Base-by-base conservation (phyloP, 2,888 invertebrate species). In the Thymelicus acteon region DNA sequence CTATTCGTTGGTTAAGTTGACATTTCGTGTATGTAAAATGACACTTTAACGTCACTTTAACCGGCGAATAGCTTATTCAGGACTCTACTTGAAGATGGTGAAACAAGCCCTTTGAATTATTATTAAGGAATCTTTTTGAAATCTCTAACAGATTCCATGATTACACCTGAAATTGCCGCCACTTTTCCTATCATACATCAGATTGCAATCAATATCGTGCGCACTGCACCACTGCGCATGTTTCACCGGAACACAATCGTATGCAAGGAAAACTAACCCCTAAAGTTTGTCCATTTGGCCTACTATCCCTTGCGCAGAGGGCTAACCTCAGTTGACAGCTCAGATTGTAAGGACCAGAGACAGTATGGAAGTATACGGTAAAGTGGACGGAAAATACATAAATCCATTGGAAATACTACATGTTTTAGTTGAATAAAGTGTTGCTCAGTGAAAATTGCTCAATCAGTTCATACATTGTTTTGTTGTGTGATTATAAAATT, bases 141-240 rank as follows among this genome's bases (percentile, higher is more conserved):
- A 52, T 19, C 49, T 52, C 6, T 15, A 15, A 52, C 15, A 6
- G 8, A 52, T 19, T 19, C 13, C 4, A 19, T 19, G 6, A 19
- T 5, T 52, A 19, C 15, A 19, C 54, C 63, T 57, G 60, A 79
- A 83, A 84, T 90, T 92, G 88, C 92, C 93, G 93, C 92, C 91
- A 88, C 78, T 86, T 87, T 85, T 84, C 77, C 82, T 78, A 81
- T 80, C 83, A 80, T 86, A 87, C 89, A 87, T 86, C 85, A 89
- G 88, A 89, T 86, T 86, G 86, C 83, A 90, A 93, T 93, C 92
- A 90, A 93, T 93, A 92, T 85, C 80, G 76, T 93, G 93, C 93
- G 93, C 92, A 91, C 84, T 90, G 87, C 87, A 90, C 83, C 87
- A 92, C 80, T 86, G 92, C 93, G 93, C 93, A 93, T 86, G 89